phyloP scores from a whole-genome alignment of 2,888 invertebrate genomes.

The Campoplex capitator region DNA sequence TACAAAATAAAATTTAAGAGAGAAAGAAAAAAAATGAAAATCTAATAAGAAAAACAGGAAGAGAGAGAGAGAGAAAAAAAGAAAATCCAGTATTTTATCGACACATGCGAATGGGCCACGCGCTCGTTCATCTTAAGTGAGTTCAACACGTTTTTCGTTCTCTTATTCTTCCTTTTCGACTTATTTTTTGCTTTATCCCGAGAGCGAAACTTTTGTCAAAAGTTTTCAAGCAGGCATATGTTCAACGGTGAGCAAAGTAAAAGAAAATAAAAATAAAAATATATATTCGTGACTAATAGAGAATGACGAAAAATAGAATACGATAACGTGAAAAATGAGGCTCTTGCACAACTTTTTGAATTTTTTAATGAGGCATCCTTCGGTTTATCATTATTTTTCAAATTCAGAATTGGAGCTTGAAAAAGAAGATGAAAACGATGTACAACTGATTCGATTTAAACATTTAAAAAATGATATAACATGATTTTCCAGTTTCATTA shows the following conservation, averaged over 20 bases:
- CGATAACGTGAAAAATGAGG: not conserved
- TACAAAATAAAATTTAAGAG: not conserved
- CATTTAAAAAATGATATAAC: not conserved
- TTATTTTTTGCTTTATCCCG: not conserved
- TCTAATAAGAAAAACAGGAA: not conserved
- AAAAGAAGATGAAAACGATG: not conserved
- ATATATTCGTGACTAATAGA: not conserved
- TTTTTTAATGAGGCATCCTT: not conserved
- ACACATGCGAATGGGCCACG: constrained; percentile 39
- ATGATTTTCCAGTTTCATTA: not conserved
- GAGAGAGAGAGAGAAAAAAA: not conserved
- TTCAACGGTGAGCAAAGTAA: not conserved
- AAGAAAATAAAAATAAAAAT: not conserved
- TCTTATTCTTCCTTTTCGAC: constrained; percentile 4
- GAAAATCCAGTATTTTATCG: constrained; percentile 49
- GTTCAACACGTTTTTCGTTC: constrained; percentile 45
- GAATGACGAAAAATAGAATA: not conserved
- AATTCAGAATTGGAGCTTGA: not conserved
- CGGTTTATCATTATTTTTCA: not conserved
- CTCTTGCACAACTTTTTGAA: not conserved
- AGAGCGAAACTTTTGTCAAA: constrained; percentile 9
- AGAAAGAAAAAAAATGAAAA: not conserved
- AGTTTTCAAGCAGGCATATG: constrained; percentile 39
- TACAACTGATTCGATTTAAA: not conserved
- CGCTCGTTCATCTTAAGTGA: constrained; percentile 29